A percentile compares a stretch with the other conserved stretches of the same genome.
Evolutionary conservation across 2,888 invertebrate species (phyloP).

Genomic region (Nycteola revayana): DNA sequence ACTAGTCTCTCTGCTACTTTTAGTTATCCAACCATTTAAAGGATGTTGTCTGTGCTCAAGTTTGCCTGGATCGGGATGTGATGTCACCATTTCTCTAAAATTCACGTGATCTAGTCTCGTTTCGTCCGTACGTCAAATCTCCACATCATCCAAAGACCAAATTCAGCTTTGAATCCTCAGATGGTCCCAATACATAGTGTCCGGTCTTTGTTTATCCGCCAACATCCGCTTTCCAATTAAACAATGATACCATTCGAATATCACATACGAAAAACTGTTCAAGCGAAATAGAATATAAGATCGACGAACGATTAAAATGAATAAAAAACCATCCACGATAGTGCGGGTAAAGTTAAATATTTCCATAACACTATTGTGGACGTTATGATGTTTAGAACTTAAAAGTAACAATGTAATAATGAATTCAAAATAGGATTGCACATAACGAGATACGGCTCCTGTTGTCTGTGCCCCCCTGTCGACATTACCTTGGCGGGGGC

Average conservation of each 20-base stretch:
- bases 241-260: conserved; percentile 60
- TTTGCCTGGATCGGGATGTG: too few species aligned
- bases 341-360: conserved; percentile 9
- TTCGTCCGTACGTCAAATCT: not conserved
- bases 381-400: conserved; percentile 37
- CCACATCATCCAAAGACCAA: too few species aligned
- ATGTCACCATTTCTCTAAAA: too few species aligned
- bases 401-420: conserved; percentile 46
- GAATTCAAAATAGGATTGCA: conserved; percentile 67
- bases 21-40: too few species aligned
- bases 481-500: conserved; percentile 67
- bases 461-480: conserved; percentile 65
- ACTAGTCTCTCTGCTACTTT: too few species aligned
- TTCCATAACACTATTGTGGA: conserved; percentile 34
- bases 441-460: conserved; percentile 68
- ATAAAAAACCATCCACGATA: conserved; percentile 21
- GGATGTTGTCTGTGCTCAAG: too few species aligned
- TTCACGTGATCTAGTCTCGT: too few species aligned
- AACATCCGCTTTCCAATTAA: conserved; percentile 29
- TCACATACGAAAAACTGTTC: conserved; percentile 55
- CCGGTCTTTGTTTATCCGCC: conserved; percentile 3
- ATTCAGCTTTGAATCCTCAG: too few species aligned
- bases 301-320: conserved; percentile 29
- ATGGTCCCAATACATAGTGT: too few species aligned
- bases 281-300: conserved; percentile 35